Evolutionary conservation across 2,888 invertebrate species (phyloP), one percentile per base, ranked within the genome.

Genomic region (Tetheella fluctuosa): DNA sequence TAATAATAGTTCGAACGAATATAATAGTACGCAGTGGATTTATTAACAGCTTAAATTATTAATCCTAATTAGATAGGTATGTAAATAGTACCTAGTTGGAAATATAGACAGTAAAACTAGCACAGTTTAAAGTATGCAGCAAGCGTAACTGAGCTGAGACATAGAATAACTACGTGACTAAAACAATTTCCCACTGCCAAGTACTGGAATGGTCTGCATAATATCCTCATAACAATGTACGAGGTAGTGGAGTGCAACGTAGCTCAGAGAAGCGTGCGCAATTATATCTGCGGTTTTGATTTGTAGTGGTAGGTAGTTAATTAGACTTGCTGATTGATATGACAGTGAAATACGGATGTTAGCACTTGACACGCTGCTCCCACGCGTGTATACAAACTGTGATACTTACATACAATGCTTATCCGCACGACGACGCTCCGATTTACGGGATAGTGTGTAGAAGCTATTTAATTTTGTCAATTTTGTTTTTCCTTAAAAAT

Each of bases 111-210:
- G 15, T 37, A 42, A 42, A 42, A 42, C 7, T 42, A 42, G 17
- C 15, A 7, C 2, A 42, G 10, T 17, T 42, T 42, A 17, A 42
- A 42, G 7, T 42, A 42, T 42, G 42, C 42, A 52, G 42, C 58
- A 15, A 20, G 15, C 57, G 63, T 39, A 23, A 42, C 23, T 0
- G 7, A n/a, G 42, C 42, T n/a, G 42, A 42, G 42, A 42, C 17
- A n/a, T n/a, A 42, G 42, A 42, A 42, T 42, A 17, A 42, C 17
- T 42, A 42, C 42, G 42, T 42, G 42, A 42, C 42, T 42, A 17
- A 39, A 42, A 42, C 42, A n/a, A 42, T 42, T 42, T 42, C 42
- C 17, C n/a, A 17, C 42, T 42, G 42, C 17, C 42, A 42, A 42
- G 42, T 17, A 17, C 42, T 42, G 42, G 17, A 17, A 42, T 42